Base-by-base conservation (phyloP, 2,888 invertebrate genomes). In the Caenorhabditis panamensis region DNA sequence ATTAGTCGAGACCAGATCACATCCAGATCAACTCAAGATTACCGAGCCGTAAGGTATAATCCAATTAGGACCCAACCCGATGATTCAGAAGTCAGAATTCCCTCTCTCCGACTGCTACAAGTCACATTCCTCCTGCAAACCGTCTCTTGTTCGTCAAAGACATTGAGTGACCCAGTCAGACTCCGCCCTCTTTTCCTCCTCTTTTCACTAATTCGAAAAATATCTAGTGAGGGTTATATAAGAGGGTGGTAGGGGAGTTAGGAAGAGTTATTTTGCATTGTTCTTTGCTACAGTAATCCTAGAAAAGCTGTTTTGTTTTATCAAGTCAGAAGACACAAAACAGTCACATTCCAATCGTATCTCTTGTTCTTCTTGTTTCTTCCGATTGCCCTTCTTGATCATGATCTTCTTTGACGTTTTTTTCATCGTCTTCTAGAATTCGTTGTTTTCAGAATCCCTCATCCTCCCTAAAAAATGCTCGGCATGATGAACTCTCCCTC, bases 401-500 rank as follows among this genome's bases (percentile, higher is more conserved):
- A 13, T 49, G 66, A 66, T 73, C 51, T 59, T 64, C 20, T 41
- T 56, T 31, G 3, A 18, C 11, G 18, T 20, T 18, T 47, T 47
- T 44, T 59, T n/a, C 41, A 37, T 5, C 24, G 31, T 18, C 44
- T 31, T 20, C 54, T n/a, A 49, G 36, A 3, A 20, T 66, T 66
- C 54, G 31, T 4, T n/a, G n/a, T n/a, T n/a, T n/a, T n/a, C 64
- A 56, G 54, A 66, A 67, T 9, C 8, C 20, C 51, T 16, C 4
- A 22, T 31, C 31, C 26, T 9, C 6, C 36, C n/a, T 18, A 18
- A 53, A 78, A 41, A 61, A 86, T 86, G 86, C 77, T 86, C 36
- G 86, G 86, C 62, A 86, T 86, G 86, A 86, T 86, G 86, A 84
- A 84, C 54, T 80, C 81, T 18, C 84, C 84, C 11, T 67, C 76